phyloP scores from a whole-genome alignment of 2,888 invertebrate genomes.

The Agelastica alni region DNA sequence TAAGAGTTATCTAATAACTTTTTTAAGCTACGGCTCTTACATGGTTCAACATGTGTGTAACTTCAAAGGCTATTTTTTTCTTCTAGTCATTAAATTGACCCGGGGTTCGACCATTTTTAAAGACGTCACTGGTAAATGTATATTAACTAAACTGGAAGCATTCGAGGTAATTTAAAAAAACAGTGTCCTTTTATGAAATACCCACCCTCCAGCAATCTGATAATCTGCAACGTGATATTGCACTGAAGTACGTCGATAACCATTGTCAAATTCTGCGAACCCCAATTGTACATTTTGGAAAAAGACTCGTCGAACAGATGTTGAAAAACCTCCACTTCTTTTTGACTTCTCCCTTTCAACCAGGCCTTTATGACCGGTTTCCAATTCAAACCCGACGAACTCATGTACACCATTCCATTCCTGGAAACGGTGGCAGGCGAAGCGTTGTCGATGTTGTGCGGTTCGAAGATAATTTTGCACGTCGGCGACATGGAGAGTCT shows the following conservation, averaged over 20 bases:
- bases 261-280: slow-evolving; percentile 79
- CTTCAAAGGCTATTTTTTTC: too few relatives aligned
- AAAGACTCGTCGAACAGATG: slow-evolving; percentile 78
- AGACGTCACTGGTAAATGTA: too few relatives aligned
- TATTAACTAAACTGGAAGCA: too few relatives aligned
- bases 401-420: slow-evolving; percentile 82
- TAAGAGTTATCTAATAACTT: too few relatives aligned
- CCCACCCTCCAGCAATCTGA: slow-evolving; percentile 76
- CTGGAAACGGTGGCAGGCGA: slow-evolving; percentile 94
- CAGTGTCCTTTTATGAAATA: too few relatives aligned
- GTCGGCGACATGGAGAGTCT: slow-evolving; percentile 91
- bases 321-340: slow-evolving; percentile 67
- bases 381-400: slow-evolving; percentile 93
- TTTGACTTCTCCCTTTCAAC: slow-evolving; percentile 69
- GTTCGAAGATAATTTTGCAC: slow-evolving; percentile 96
- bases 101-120: too few relatives aligned
- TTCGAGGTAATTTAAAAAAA: too few relatives aligned
- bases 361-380: slow-evolving; percentile 86
- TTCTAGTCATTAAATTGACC: too few relatives aligned
- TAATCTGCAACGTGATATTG: slow-evolving; percentile 85
- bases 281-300: slow-evolving; percentile 75
- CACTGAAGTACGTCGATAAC: slow-evolving; percentile 90
- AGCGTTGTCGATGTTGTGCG: slow-evolving; percentile 96
- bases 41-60: too few relatives aligned
- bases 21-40: too few relatives aligned